phyloP scores from a whole-genome alignment of 2,797 vertebrate genomes.

The Bradypodion pumilum region DNA sequence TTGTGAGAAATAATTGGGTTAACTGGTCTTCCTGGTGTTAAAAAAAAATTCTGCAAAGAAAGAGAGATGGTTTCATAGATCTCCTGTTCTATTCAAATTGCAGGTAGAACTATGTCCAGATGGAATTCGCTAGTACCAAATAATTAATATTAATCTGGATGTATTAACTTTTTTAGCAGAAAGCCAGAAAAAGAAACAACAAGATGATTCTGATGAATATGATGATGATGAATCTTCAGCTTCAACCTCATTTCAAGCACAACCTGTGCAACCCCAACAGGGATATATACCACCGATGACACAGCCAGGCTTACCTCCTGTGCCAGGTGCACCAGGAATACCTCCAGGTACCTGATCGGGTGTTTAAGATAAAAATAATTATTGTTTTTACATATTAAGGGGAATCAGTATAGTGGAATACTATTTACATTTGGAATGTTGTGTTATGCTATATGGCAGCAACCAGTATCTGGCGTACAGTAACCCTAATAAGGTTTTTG shows the following conservation, averaged over 20 bases:
- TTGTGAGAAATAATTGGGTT: background rate
- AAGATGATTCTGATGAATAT: constrained; percentile 94
- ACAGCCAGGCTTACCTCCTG: constrained; percentile 89
- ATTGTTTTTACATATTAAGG: background rate
- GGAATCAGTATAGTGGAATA: background rate
- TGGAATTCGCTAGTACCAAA: background rate
- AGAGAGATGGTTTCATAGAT: background rate
- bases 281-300: constrained; percentile 90
- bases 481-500: no score
- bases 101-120: background rate
- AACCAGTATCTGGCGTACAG: no score
- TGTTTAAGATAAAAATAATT: background rate
- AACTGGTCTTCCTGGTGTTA: background rate
- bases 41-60: background rate
- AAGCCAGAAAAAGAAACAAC: constrained; percentile 94
- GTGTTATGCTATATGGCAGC: no score
- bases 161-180: constrained; percentile 72
- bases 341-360: constrained; percentile 78
- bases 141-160: background rate
- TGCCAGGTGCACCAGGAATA: constrained; percentile 88
- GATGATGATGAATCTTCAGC: constrained; percentile 94
- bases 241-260: constrained; percentile 87
- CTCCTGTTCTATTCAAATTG: background rate
- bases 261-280: constrained; percentile 85
- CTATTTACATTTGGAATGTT: background rate